Evolutionary conservation across 2,113 vertebrate species (phyloP).

Genomic region (Rhabdornis inornatus): DNA sequence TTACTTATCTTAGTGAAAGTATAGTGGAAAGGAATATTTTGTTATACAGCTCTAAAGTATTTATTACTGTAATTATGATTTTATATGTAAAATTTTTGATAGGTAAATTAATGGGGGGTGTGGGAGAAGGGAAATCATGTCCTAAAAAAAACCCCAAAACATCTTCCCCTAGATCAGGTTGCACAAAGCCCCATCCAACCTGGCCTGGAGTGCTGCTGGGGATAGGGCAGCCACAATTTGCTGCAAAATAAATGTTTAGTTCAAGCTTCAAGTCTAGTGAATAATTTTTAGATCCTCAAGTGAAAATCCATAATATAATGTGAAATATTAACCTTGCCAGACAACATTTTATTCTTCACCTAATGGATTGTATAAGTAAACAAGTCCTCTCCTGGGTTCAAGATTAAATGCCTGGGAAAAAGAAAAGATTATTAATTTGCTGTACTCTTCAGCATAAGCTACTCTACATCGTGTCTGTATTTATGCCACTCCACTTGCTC

Average conservation of each 20-base stretch:
- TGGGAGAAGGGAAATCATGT: fast-evolving
- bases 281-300: neutral
- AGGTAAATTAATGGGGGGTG: neutral
- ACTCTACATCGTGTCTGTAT: neutral
- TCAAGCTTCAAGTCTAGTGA: neutral
- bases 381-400: neutral
- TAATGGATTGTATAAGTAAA: neutral
- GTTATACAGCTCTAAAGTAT: neutral
- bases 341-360: neutral
- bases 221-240: neutral
- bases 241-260: neutral
- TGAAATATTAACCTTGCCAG: neutral
- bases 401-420: neutral
- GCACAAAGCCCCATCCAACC: neutral
- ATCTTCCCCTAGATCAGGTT: neutral
- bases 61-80: neutral
- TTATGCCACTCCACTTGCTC: neutral
- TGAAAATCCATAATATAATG: neutral
- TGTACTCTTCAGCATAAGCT: neutral
- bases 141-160: too few relatives aligned
- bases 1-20: neutral
- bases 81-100: neutral
- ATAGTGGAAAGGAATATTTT: neutral
- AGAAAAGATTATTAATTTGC: neutral
- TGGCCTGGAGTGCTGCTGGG: neutral